Conservation (phyloP, 2,797 vertebrate genomes). For the Falco columbarius region DNA sequence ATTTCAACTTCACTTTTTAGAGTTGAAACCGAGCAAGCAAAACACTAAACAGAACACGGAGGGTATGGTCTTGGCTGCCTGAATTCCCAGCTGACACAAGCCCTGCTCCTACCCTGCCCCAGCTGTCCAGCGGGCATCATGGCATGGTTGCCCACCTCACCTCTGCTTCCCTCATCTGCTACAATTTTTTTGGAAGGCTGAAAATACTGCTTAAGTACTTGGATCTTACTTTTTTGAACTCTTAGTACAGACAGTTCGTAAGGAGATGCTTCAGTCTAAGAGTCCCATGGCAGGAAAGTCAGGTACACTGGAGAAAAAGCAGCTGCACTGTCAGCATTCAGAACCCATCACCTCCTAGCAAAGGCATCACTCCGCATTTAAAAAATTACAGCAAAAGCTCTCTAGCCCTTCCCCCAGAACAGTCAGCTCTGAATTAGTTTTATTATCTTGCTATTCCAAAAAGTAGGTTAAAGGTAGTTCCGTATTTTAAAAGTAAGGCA, state of each 20-base stretch:
- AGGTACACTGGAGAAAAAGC: not conserved
- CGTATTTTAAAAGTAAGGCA: not conserved
- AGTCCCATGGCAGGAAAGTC: not conserved
- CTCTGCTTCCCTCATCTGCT: not conserved
- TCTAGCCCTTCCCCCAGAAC: not conserved
- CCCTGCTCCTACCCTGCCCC: not conserved
- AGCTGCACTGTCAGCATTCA: not conserved
- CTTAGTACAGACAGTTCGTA: not conserved
- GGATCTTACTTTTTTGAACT: not conserved
- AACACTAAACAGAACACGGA: not conserved
- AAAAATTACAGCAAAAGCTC: not conserved
- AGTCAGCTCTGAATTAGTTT: not conserved
- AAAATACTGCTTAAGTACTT: not conserved
- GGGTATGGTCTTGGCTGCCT: not conserved
- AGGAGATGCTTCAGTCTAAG: not conserved
- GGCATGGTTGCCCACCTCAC: not conserved
- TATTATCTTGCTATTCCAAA: not conserved
- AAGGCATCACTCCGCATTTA: not conserved
- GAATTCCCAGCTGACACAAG: not conserved
- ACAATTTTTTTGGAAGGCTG: not conserved
- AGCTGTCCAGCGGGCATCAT: fast-evolving
- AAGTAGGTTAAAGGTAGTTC: slow-evolving; percentile 9
- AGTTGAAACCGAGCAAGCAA: not conserved
- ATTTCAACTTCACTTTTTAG: not conserved
- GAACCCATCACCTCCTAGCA: not conserved